These are phyloP conservation scores for Agriopis leucophaearia DNA, from an alignment of 2,888 invertebrate genomes.

Conservation along the genomic window DNA sequence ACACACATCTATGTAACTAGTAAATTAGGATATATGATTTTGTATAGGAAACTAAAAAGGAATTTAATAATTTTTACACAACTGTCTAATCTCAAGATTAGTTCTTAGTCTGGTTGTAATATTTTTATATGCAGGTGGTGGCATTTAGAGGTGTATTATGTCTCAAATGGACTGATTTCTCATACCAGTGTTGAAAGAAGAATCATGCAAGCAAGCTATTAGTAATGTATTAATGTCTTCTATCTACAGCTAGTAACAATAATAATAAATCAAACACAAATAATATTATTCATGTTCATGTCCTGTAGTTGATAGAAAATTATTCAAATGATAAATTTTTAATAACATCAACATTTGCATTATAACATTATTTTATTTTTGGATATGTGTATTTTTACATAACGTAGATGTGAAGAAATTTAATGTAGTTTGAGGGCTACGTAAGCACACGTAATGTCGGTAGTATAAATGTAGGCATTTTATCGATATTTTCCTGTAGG, in stretches of 20 bases:
- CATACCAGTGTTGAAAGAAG: background rate
- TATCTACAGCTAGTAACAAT: background rate
- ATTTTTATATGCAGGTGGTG: background rate
- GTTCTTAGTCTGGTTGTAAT: background rate
- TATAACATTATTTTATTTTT: slow-evolving; percentile 16
- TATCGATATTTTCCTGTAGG: background rate
- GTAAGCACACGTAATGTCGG: background rate
- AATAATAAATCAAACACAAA: slow-evolving; percentile 2
- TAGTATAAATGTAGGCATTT: background rate
- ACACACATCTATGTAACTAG: too few relatives aligned
- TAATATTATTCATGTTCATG: background rate
- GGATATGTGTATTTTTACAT: slow-evolving; percentile 26
- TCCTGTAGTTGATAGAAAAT: background rate
- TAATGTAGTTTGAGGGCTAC: background rate
- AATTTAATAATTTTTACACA: too few relatives aligned
- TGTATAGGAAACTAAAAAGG: background rate
- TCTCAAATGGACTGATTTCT: too few relatives aligned
- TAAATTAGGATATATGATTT: too few relatives aligned
- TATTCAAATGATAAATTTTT: background rate
- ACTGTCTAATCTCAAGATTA: background rate
- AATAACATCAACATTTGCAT: background rate
- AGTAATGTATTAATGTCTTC: background rate
- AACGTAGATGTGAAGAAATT: background rate
- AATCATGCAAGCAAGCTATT: background rate
- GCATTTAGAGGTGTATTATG: background rate